These are phyloP conservation scores for Gymnocephalus cernua DNA, from an alignment of 2,113 vertebrate species.

Conservation along the genomic window DNA sequence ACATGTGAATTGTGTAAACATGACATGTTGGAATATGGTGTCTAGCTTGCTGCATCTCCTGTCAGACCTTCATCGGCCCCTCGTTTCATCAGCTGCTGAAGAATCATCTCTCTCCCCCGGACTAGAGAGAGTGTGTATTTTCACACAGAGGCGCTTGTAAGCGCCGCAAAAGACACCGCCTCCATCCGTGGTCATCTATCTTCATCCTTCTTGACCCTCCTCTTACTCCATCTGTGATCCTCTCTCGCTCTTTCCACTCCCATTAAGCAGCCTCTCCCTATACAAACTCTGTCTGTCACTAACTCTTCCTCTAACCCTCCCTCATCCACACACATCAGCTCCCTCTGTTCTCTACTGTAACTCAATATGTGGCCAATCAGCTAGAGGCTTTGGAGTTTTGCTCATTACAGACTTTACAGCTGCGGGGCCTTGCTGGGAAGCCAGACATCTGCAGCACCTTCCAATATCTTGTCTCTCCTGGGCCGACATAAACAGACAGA, in stretches of 20 bases:
- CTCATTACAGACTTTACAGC: conserved; percentile 74
- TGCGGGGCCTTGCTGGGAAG: conserved; percentile 60
- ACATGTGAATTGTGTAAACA: not conserved
- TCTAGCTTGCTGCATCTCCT: not conserved
- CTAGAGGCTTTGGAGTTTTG: conserved; percentile 51
- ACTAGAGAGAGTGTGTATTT: conserved; percentile 34
- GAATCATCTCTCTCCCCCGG: conserved; percentile 14
- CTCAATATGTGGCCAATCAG: conserved; percentile 73
- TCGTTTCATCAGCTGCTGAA: conserved; percentile 31
- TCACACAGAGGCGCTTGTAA: conserved; percentile 35
- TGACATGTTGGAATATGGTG: not conserved
- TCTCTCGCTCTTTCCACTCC: conserved; percentile 13
- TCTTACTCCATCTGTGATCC: conserved; percentile 17
- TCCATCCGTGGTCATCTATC: conserved; percentile 36
- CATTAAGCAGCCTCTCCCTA: conserved; percentile 32
- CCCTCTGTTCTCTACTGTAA: conserved; percentile 59
- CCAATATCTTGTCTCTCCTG: conserved; percentile 64
- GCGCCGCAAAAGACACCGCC: conserved; percentile 32
- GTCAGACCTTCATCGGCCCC: not conserved
- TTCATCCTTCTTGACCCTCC: conserved; percentile 22
- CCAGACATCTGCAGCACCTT: conserved; percentile 79
- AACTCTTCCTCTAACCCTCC: conserved; percentile 36
- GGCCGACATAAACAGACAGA: conserved; percentile 58
- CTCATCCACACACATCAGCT: conserved; percentile 42
- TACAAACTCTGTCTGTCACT: conserved; percentile 41